Evolutionary conservation across 1,140 invertebrate species (phyloP), one percentile per base, ranked within the genome.

Genomic region (Limonius californicus): DNA sequence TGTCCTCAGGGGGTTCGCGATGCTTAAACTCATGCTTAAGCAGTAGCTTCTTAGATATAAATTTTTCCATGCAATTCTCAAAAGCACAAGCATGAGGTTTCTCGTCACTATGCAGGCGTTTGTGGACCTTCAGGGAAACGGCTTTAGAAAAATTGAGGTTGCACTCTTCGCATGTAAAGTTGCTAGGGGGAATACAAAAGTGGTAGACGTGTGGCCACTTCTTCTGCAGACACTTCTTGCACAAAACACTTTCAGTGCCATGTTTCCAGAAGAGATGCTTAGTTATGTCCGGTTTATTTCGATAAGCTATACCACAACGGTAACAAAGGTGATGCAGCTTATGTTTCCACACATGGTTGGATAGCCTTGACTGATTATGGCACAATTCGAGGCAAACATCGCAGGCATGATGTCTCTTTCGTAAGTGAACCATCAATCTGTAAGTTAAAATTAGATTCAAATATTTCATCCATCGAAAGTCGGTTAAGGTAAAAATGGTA

Each of bases 241-340:
- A 94, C 2, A 87, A 76, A 1, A 90, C 86, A 78, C 90, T 92
- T 72, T 93, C 90, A 2, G 90, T 93, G 11, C 90, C 90, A 74
- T 94, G 91, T 74, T 94, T 94, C 91, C 91, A 94, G 73, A 92
- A 92, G 35, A 93, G 77, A 80, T 94, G 91, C 70, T 90, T 91
- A 30, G 87, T 91, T 54, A 93, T 92, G 69, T 92, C 90, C 35
- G 87, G 87, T 74, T 92, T 92, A 74, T 91, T 92, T 55, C 89
- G 82, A 74, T 93, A 94, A 2, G 90, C 85, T 64, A 93, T 90
- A 19, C 87, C 88, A 76, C 91, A 93, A 35, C 89, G 84, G 75
- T 92, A 92, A 73, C 91, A 94, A 15, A 91, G 75, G 77, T 93
- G 90, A 76, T 91, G 83, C 21, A 93, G 75, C 75, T 92, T 93